Evolutionary conservation across 35 echinoderm and acorn worm genomes (phyloP).

Genomic region (Acanthaster planci): DNA sequence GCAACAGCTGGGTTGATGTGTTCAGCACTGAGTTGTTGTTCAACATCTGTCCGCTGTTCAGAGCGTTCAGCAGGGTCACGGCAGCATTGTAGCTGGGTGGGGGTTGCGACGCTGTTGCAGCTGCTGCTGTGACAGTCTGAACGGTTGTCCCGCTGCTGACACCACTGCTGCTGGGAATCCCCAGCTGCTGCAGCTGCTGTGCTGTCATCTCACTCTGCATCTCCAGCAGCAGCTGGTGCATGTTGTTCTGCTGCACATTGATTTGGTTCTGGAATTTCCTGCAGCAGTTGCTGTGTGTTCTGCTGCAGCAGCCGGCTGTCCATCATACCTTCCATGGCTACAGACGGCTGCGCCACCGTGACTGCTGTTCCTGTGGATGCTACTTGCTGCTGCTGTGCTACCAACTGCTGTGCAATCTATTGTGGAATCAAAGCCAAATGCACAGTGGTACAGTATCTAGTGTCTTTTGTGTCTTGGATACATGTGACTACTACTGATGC

Average conservation of each 20-base stretch:
- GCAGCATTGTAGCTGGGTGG: conserved; percentile 93
- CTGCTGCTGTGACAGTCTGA: conserved; percentile 6
- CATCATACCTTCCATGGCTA: conserved; percentile 42
- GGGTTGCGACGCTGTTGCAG: conserved; percentile 38
- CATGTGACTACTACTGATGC: too few relatives aligned
- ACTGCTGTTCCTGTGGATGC: conserved; percentile 20
- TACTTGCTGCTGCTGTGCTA: conserved; percentile 40
- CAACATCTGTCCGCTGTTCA: conserved; percentile 36
- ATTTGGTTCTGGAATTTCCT: conserved; percentile 84
- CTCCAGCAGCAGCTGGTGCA: conserved; percentile 73
- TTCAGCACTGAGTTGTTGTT: conserved; percentile 27
- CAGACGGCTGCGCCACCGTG: conserved; percentile 24
- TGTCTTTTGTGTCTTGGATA: too few relatives aligned
- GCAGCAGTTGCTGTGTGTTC: conserved; percentile 71
- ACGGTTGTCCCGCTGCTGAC: not conserved
- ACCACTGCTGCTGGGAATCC: conserved; percentile 15
- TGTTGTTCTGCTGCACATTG: conserved; percentile 63
- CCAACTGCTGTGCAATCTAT: conserved; percentile 35
- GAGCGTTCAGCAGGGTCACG: conserved; percentile 66
- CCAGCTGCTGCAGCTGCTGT: conserved; percentile 52
- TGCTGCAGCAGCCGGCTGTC: conserved; percentile 67
- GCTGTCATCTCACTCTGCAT: conserved; percentile 59
- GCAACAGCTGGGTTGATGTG: conserved; percentile 22
- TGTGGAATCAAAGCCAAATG: not conserved
- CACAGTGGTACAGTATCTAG: not conserved